Evolutionary conservation across 1,140 invertebrate genomes (phyloP), one percentile per base, ranked within the genome.

Genomic region (Helicoverpa armigera): DNA sequence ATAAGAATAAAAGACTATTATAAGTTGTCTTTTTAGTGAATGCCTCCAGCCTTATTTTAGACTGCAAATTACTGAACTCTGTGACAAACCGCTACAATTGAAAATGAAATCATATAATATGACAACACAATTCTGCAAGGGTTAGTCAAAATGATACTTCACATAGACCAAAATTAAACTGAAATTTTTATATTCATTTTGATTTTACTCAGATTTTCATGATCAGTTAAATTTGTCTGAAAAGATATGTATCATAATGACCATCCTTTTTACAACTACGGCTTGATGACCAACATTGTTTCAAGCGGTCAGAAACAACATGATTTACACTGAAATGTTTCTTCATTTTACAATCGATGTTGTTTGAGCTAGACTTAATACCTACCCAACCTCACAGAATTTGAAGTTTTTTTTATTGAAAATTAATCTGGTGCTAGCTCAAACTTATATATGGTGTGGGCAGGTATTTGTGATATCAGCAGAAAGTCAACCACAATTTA

Each of bases 401-500:
- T 65, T 75, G 77, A 72, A 83, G 82, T 73, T 88, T 85, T 87
- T 23, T 85, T 75, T 83, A 82, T 77, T 58, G 83, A 85, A 85
- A 94, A 87, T 88, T 80, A 91, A 91, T 83, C 88, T 72, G 78
- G 92, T 80, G 93, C 93, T 94, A 94, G 93, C 92, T 92, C 93
- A 90, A 92, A 88, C 65, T 35, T 76, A 58, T 65, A 61, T 54
- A 76, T 73, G 67, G 82, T 89, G 90, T 89, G 90, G 89, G 87
- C 84, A 92, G 91, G 87, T 61, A 83, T 83, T 83, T 80, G 23
- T 81, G 23, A 83, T 82, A 76, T 82, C 74, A 85, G 73, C 88
- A 70, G 80, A 88, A 90, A 94, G 92, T 94, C 92, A 93, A 94
- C 89, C 93, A 94, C 89, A 94, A 94, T 94, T 94, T 91, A 93